Evolutionary conservation across 2,797 vertebrate species (phyloP).

Genomic region (Alca torda): DNA sequence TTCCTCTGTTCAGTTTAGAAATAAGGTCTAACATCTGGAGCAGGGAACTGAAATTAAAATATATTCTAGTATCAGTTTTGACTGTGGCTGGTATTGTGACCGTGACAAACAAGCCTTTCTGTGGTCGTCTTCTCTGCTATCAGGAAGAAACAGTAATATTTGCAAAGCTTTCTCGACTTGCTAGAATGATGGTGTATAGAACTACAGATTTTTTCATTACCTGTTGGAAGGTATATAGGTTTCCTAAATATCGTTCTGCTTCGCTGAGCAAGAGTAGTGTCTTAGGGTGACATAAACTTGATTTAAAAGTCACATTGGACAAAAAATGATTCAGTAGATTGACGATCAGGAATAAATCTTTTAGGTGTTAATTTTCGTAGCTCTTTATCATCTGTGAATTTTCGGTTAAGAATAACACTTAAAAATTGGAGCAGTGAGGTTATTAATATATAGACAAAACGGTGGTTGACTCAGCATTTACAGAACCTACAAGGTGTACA

Average conservation of each 20-base stretch:
- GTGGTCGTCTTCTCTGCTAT: background rate
- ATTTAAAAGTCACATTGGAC: background rate
- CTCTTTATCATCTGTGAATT: background rate
- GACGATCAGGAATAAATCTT: background rate
- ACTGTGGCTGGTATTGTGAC: background rate
- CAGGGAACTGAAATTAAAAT: background rate
- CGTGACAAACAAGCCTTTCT: background rate
- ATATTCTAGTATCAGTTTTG: background rate
- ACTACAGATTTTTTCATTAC: background rate
- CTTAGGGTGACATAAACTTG: background rate
- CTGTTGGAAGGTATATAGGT: background rate
- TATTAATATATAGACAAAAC: background rate
- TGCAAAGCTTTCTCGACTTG: background rate
- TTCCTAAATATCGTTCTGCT: background rate
- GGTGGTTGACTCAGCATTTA: background rate
- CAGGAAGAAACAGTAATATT: background rate
- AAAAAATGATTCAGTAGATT: background rate
- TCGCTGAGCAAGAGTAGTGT: background rate
- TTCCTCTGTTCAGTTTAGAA: background rate
- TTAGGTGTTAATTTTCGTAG: background rate
- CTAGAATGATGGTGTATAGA: background rate
- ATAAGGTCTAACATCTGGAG: background rate
- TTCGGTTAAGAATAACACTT: background rate
- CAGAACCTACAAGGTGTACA: background rate
- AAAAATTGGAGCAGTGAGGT: background rate